A percentile compares a stretch with the other conserved stretches of the same genome.
phyloP scores from a whole-genome alignment of 2,888 invertebrate genomes.

The Spodoptera littoralis region DNA sequence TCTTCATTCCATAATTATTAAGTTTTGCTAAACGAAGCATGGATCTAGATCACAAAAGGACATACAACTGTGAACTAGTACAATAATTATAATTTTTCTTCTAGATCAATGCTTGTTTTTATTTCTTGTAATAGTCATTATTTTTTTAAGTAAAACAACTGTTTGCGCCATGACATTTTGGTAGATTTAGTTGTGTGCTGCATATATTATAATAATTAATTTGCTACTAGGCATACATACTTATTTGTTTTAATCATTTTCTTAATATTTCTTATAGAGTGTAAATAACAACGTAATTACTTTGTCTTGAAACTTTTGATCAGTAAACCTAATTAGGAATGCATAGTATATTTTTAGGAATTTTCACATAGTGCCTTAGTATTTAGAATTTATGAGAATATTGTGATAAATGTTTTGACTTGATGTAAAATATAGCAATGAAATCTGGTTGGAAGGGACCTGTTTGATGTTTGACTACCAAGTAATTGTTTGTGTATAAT shows the following conservation, averaged over 20 bases:
- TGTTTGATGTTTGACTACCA: constrained; percentile 41
- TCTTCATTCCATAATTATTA: constrained; percentile 73
- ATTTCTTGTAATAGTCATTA: constrained; percentile 48
- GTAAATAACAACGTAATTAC: constrained; percentile 44
- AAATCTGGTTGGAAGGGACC: constrained; percentile 42
- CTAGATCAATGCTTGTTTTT: constrained; percentile 40
- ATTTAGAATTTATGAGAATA: constrained; percentile 38
- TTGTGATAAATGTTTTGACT: constrained; percentile 53
- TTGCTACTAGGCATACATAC: constrained; percentile 16
- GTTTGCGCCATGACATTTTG: constrained; percentile 22
- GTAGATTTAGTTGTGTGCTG: constrained; percentile 17
- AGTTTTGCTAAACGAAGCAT: constrained; percentile 33
- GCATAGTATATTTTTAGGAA: constrained; percentile 34
- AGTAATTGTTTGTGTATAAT: constrained; percentile 33
- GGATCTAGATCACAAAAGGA: constrained; percentile 18
- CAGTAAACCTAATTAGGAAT: constrained; percentile 14
- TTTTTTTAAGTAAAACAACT: constrained; percentile 39
- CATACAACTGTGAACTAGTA: background rate
- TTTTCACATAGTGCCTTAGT: constrained; percentile 55
- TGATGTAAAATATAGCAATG: constrained; percentile 53
- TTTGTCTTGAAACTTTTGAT: constrained; percentile 10
- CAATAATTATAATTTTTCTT: constrained; percentile 4
- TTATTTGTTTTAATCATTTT: constrained; percentile 7
- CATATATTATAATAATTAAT: constrained; percentile 3
- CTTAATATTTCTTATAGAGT: constrained; percentile 12